These are phyloP conservation scores for Zenarchopterus dispar DNA, from an alignment of 2,797 vertebrate genomes.

Conservation along the genomic window DNA sequence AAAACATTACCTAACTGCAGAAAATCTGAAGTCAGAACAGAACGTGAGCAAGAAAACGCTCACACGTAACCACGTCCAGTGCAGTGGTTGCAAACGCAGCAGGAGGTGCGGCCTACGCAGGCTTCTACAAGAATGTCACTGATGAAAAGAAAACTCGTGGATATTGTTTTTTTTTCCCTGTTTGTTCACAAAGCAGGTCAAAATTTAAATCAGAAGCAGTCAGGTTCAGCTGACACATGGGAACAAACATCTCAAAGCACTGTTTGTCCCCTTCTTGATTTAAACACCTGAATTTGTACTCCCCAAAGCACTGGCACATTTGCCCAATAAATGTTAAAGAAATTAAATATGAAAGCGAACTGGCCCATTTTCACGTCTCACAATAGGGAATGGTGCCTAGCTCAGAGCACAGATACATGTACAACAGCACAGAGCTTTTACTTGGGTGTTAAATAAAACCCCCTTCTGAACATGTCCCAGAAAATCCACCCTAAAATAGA, in stretches of 20 bases:
- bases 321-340: conserved; percentile 8
- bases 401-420: conserved; percentile 11
- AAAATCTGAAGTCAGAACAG: neutral
- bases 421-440: conserved; percentile 13
- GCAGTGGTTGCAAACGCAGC: neutral
- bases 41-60: conserved; percentile 3
- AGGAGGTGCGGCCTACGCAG: conserved; percentile 6
- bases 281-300: too few relatives aligned
- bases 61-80: conserved; percentile 4
- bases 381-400: neutral
- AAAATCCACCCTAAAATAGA: conserved; percentile 59
- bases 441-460: conserved; percentile 35
- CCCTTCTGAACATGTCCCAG: conserved; percentile 46
- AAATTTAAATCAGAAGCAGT: too few relatives aligned
- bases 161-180: neutral
- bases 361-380: conserved; percentile 2
- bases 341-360: conserved; percentile 1
- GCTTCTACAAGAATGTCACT: conserved; percentile 4
- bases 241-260: too few relatives aligned
- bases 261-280: too few relatives aligned
- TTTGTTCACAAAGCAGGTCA: neutral
- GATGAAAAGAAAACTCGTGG: neutral
- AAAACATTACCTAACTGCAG: neutral
- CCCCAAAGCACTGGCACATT: too few relatives aligned
- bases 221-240: too few relatives aligned